A percentile compares a stretch with the other conserved stretches of the same genome.
Conservation (phyloP, 2,113 vertebrate genomes). For the Puma concolor region DNA sequence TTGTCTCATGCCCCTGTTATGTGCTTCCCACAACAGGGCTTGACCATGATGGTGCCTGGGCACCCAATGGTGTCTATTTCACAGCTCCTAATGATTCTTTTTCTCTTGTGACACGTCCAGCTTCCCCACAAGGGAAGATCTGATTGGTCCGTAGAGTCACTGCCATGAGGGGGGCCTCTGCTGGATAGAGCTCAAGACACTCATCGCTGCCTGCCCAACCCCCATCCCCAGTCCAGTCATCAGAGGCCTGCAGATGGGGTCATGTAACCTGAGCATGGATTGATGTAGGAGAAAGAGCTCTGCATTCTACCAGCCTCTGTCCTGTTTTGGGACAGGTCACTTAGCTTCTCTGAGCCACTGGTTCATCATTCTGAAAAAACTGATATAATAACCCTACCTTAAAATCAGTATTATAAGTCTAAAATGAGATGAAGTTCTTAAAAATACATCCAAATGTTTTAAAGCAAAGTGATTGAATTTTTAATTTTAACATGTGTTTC, state of each 20-base stretch:
- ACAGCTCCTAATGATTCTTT: not conserved
- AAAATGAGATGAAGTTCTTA: not conserved
- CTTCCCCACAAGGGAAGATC: not conserved
- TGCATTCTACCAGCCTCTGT: not conserved
- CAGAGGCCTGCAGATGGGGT: not conserved
- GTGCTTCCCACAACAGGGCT: not conserved
- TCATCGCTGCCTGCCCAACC: not conserved
- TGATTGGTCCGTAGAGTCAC: too few relatives aligned
- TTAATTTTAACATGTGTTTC: not conserved
- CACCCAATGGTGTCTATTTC: too few relatives aligned
- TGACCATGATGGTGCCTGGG: not conserved
- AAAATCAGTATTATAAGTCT: not conserved
- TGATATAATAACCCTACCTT: not conserved
- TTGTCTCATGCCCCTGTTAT: too few relatives aligned
- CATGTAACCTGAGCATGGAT: not conserved
- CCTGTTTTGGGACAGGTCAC: not conserved
- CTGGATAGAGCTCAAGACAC: not conserved
- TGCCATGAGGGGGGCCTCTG: not conserved
- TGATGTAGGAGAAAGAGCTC: not conserved
- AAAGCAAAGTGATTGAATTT: not conserved
- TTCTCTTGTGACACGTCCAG: not conserved
- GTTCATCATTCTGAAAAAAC: not conserved
- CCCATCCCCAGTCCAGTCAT: not conserved
- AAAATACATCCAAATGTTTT: not conserved
- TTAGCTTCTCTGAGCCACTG: not conserved